Evolutionary conservation across 1,140 invertebrate genomes (phyloP).

Genomic region (Drosophila nigromelanica): DNA sequence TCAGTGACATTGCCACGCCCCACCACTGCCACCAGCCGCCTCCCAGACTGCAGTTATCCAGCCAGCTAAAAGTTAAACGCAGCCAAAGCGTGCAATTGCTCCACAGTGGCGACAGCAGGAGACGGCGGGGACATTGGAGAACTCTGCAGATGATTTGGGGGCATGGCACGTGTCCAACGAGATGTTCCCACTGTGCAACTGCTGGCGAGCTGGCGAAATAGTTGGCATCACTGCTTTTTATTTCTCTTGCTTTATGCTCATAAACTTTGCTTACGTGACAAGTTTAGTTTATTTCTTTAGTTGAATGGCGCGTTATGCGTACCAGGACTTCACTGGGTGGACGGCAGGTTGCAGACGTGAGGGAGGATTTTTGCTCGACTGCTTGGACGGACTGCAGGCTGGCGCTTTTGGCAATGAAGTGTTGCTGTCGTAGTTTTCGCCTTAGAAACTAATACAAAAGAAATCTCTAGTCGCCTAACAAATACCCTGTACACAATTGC

Average conservation of each 20-base stretch:
- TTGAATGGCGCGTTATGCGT: conserved; percentile 56
- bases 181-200: conserved; percentile 72
- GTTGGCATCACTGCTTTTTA: conserved; percentile 42
- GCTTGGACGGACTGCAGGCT: conserved; percentile 18
- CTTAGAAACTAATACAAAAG: not conserved
- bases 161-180: conserved; percentile 77
- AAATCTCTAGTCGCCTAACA: not conserved
- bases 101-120: conserved; percentile 24
- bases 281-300: conserved; percentile 78
- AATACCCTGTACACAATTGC: not conserved
- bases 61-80: conserved; percentile 70
- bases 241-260: conserved; percentile 64
- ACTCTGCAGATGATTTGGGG: conserved; percentile 74
- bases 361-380: conserved; percentile 35
- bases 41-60: conserved; percentile 31
- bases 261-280: conserved; percentile 82
- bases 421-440: conserved; percentile 35
- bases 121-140: not conserved
- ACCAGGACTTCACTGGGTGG: conserved; percentile 25
- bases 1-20: conserved; percentile 58
- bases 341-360: not conserved
- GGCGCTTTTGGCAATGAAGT: conserved; percentile 19
- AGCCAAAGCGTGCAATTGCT: conserved; percentile 50
- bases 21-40: conserved; percentile 1
- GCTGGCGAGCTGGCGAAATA: conserved; percentile 45